Conservation (phyloP, 92 coral and sea anemone genomes). For the Phenganax marumi region DNA sequence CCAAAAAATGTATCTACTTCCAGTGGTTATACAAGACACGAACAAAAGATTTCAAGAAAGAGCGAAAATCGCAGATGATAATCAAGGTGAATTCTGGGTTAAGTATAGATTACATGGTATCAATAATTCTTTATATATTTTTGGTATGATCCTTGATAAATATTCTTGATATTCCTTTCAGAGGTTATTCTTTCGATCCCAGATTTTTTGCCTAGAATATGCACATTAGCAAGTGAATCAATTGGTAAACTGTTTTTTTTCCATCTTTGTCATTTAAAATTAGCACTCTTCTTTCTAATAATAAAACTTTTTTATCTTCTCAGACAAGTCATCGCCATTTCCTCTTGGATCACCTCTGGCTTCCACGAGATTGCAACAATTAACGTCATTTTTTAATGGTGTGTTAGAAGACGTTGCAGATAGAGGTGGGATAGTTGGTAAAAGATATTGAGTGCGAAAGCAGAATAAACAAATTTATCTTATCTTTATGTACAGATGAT, state of each 20-base stretch:
- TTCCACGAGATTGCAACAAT: conserved; percentile 21
- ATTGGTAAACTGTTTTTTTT: conserved; percentile 61
- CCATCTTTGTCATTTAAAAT: not conserved
- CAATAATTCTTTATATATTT: not conserved
- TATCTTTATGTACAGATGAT: conserved; percentile 44
- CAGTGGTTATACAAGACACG: conserved; percentile 36
- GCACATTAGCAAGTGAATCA: conserved; percentile 77
- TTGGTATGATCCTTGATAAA: too few relatives aligned
- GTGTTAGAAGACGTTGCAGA: conserved; percentile 21
- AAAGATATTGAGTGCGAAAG: not conserved
- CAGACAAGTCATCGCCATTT: conserved; percentile 32
- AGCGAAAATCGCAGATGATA: conserved; percentile 70
- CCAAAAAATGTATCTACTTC: not conserved
- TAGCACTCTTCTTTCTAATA: not conserved
- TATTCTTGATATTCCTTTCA: conserved; percentile 26
- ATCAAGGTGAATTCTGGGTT: conserved; percentile 68
- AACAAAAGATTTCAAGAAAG: conserved; percentile 22
- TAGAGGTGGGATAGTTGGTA: not conserved
- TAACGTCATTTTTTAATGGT: conserved; percentile 26
- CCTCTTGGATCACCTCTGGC: conserved; percentile 29
- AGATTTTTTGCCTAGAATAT: conserved; percentile 84
- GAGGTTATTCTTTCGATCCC: conserved; percentile 75
- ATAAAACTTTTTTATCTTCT: not conserved
- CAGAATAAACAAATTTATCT: not conserved
- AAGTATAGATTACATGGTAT: not conserved